These are phyloP conservation scores for Trichonephila clavipes DNA, from an alignment of 1,140 invertebrate species.

Conservation along the genomic window DNA sequence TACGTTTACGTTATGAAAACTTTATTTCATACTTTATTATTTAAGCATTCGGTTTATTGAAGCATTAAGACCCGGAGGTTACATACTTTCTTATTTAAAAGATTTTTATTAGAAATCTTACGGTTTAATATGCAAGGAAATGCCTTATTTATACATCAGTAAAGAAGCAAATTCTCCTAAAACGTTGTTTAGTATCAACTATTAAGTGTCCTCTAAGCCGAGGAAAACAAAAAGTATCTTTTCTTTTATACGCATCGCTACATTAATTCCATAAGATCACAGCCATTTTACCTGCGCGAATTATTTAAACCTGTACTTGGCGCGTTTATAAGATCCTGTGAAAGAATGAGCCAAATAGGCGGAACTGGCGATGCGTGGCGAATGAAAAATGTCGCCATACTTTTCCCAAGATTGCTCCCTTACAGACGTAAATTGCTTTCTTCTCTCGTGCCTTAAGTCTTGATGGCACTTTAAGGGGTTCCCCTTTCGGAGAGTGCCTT, in stretches of 20 bases:
- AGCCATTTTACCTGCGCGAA: background rate
- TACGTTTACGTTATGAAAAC: no score
- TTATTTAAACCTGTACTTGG: background rate
- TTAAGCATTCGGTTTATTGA: no score
- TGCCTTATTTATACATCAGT: background rate
- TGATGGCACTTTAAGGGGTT: constrained; percentile 2
- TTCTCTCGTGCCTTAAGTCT: background rate
- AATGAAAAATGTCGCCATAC: constrained; percentile 12
- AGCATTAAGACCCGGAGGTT: no score
- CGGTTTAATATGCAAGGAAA: background rate
- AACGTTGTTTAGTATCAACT: background rate
- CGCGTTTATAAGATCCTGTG: background rate
- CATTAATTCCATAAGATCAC: background rate
- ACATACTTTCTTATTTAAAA: no score
- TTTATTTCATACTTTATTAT: no score
- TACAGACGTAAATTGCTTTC: constrained; percentile 39
- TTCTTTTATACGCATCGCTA: background rate
- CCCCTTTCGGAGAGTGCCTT: background rate
- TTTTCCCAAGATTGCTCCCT: background rate
- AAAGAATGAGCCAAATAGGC: background rate
- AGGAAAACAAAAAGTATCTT: background rate
- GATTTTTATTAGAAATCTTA: no score
- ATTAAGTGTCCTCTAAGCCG: background rate
- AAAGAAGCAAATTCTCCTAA: background rate
- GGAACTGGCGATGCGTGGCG: background rate